Evolutionary conservation across 2,113 vertebrate species (phyloP).

Genomic region (Microcebus griseorufus): DNA sequence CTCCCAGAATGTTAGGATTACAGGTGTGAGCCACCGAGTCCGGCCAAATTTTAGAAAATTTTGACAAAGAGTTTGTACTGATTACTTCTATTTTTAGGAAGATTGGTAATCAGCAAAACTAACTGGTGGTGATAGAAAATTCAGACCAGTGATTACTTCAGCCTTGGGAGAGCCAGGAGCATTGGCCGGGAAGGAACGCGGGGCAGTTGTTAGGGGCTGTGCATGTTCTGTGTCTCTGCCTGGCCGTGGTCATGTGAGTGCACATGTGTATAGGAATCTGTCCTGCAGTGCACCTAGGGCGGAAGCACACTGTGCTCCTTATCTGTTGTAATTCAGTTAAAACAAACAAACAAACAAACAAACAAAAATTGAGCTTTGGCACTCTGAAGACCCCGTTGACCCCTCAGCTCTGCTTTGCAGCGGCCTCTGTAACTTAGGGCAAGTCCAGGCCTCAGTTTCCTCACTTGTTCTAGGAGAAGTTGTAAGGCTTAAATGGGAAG

Average conservation of each 20-base stretch:
- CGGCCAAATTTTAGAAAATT: not conserved
- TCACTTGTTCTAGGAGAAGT: not conserved
- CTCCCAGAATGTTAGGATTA: no score
- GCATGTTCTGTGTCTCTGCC: not conserved
- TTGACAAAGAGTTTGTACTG: not conserved
- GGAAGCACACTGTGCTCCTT: not conserved
- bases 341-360: not conserved
- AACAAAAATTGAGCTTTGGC: not conserved
- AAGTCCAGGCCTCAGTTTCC: not conserved
- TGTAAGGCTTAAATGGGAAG: not conserved
- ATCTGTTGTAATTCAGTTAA: not conserved
- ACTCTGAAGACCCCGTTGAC: not conserved
- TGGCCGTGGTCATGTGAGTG: not conserved
- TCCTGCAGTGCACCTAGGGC: not conserved
- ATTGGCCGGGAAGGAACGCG: not conserved
- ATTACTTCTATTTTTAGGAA: not conserved
- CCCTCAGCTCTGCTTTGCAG: not conserved
- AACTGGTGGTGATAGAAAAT: not conserved
- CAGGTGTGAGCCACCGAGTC: no score
- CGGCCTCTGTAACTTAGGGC: not conserved
- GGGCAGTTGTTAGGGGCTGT: not conserved
- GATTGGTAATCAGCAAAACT: not conserved
- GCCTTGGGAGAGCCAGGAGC: not conserved
- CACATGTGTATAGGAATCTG: not conserved
- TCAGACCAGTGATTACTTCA: not conserved